Evolutionary conservation across 2,797 vertebrate genomes (phyloP), one percentile per base, ranked within the genome.

Genomic region (Phrynocephalus vlangalii): DNA sequence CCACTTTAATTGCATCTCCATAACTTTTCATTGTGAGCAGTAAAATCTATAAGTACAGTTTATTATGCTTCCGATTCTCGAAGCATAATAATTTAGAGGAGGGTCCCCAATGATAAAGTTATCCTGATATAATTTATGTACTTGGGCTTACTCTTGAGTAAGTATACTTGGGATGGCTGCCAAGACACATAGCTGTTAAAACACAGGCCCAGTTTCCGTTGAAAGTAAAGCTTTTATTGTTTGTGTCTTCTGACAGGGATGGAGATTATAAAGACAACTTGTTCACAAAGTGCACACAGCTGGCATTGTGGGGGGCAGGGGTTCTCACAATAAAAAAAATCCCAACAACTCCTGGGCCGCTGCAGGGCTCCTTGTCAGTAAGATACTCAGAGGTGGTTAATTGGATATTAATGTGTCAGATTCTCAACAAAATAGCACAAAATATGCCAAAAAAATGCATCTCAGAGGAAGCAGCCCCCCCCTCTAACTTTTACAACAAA

Each of bases 391-490:
- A 93, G 91, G 95, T 94, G 86, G 87, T 91, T 96, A 96, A 97
- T 96, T 96, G 95, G 94, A 95, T 92, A 95, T 96, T 96, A 96
- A 97, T 95, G 93, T 96, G 94, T 96, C 96, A 93, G 94, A 90
- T 94, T 95, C 93, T 93, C 92, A 96, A 96, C 93, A 93, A 94
- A 96, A 95, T 94, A 96, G 95, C 91, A 95, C 90, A 56, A 89
- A 92, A 94, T 94, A 95, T 93, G 95, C 96, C 97, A 97, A 96
- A 94, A 94, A 94, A 96, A 95, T 88, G 93, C 93, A 93, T 91
- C 90, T 93, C 16, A 85, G 95, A 94, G 96, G 95, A 95, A 97
- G 94, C 88, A 94, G 33, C 38, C 38, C 28, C 89, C 89, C 94
- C 94, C 73, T 96, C 92, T 82, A 80, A 94, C 91, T 90, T 94